Percentiles rank a stretch among this genome's conserved stretches.
These are phyloP conservation scores for Otis tarda DNA, from an alignment of 2,113 vertebrate species.

Conservation along the genomic window DNA sequence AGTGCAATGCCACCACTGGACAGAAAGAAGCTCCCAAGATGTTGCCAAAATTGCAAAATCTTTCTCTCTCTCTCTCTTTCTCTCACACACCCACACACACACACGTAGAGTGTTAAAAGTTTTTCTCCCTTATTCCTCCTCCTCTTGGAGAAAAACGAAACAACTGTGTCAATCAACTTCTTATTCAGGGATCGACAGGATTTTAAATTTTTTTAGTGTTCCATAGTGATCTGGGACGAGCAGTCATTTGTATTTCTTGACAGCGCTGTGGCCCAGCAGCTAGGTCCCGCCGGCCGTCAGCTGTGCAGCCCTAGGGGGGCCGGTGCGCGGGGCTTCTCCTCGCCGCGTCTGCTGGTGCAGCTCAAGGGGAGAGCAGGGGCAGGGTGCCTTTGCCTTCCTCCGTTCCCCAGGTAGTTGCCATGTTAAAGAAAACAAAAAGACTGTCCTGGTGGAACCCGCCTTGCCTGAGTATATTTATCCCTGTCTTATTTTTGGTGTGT, in stretches of 20 bases:
- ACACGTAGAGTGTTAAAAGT: constrained; percentile 1
- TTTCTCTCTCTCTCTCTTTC: neutral
- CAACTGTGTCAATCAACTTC: constrained; percentile 74
- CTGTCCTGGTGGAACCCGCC: constrained; percentile 47
- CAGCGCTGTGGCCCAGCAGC: constrained; percentile 41
- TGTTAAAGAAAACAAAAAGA: constrained; percentile 14
- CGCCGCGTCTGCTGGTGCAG: neutral
- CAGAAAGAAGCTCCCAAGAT: constrained; percentile 65
- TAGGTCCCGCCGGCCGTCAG: neutral
- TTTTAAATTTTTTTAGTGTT: constrained; percentile 77
- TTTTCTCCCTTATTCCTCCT: constrained; percentile 66
- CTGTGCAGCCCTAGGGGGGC: neutral
- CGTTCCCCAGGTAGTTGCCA: constrained; percentile 43
- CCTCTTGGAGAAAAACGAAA: constrained; percentile 66
- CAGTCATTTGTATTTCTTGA: constrained; percentile 52
- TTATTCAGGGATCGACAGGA: constrained; percentile 84
- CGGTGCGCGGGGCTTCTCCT: constrained; percentile 3
- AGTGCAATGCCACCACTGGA: constrained; percentile 69
- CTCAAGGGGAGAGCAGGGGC: constrained; percentile 3
- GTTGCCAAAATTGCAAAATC: constrained; percentile 76
- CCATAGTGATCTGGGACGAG: constrained; percentile 55
- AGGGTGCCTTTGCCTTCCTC: neutral
- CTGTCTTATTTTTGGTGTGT: constrained; percentile 53
- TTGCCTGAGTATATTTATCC: constrained; percentile 47
- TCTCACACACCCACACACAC: neutral